Base-by-base conservation (phyloP, 92 coral and sea anemone genomes). In the Nematostella vectensis region DNA sequence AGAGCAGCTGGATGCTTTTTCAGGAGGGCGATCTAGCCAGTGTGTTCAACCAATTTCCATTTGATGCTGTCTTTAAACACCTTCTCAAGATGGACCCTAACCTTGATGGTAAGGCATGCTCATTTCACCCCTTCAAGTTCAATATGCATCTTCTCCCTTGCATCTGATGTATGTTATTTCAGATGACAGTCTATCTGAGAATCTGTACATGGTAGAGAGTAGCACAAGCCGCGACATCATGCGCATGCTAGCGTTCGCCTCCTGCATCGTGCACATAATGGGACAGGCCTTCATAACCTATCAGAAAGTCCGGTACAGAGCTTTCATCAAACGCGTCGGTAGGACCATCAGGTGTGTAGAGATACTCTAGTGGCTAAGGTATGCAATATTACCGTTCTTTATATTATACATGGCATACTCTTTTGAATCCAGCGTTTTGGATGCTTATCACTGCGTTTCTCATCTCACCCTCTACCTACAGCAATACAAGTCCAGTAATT, bases 241-340 rank as follows among this genome's bases (percentile, higher is more conserved):
- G 93, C 80, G 77, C 48, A 83, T 93, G 85, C 49, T 93, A 36
- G 96, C 99, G 3, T 93, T 93, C 65, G 80, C 93, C 4, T 81
- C 96, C 0, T 93, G 99, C 50, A 61, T 76, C 2, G 87, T 93
- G 42, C 57, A 77, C 17, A 70, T 86, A 28, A 78, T 93, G 93
- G 99, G 99, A 6, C 55, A 55, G 8, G 88, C 99, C 24, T 93
- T 93, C 55, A 50, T 60, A 6, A 75, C 89, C 15, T 93, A 93
- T 65, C 85, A 77, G 51, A 78, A 74, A 62, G 50, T 80, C 54
- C 76, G 99, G 24, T 93, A 86, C 64, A 67, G 99, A 72, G 99
- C 82, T 43, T 93, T 93, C 61, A 78, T 93, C 24, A 93, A 93
- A 70, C 81, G 96, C 70, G 72, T 93, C 28, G 99, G 99, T 1